Evolutionary conservation across 2,113 vertebrate genomes (phyloP).

Genomic region (Regulus satrapa): DNA sequence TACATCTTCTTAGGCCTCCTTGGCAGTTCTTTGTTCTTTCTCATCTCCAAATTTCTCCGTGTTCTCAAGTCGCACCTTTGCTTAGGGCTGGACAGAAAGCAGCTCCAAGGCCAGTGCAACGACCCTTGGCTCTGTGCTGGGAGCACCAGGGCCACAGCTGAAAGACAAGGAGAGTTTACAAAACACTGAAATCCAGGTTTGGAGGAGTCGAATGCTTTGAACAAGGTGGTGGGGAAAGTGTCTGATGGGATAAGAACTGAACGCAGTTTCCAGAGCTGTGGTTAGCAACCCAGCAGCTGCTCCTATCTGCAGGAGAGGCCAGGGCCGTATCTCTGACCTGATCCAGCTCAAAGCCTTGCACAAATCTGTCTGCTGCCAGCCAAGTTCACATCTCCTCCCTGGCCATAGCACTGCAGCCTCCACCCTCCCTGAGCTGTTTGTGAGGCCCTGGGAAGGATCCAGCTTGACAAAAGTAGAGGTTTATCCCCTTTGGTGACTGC

Average conservation of each 20-base stretch:
- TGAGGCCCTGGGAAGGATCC: not conserved
- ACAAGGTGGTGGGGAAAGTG: not conserved
- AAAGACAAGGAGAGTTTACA: not conserved
- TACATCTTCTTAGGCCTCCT: not conserved
- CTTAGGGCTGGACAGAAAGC: not conserved
- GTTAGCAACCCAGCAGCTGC: not conserved
- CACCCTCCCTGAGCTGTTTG: not conserved
- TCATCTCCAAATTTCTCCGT: not conserved
- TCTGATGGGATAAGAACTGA: not conserved
- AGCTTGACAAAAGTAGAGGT: not conserved
- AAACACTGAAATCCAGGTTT: not conserved
- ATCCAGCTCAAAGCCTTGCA: not conserved
- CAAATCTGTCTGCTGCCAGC: not conserved
- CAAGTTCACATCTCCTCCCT: not conserved
- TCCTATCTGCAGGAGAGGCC: not conserved
- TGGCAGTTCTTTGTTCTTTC: not conserved
- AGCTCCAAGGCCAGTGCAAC: not conserved
- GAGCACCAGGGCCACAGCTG: not conserved
- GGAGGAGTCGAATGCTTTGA: not conserved
- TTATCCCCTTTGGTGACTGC: not conserved
- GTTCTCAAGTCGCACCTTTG: not conserved
- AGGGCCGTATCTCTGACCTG: not conserved
- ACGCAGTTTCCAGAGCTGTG: not conserved
- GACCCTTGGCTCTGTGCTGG: not conserved
- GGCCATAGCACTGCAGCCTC: not conserved